Evolutionary conservation across 2,888 invertebrate species (phyloP), one percentile per base, ranked within the genome.

Genomic region (Caenorhabditis macrosperma): DNA sequence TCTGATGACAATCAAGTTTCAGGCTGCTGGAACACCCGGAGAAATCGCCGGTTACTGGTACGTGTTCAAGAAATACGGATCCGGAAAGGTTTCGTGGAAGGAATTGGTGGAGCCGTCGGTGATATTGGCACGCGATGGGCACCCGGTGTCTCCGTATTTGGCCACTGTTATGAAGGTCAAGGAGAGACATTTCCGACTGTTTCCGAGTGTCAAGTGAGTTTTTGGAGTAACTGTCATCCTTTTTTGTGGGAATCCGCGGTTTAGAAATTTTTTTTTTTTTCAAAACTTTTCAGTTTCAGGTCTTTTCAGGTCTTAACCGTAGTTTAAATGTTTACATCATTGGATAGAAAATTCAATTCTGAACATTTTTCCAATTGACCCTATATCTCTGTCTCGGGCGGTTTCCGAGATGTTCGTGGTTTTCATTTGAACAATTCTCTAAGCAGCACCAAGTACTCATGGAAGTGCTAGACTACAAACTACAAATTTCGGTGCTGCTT

Each of bases 11-110:
- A 33, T n/a, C n/a, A 33, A 9, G 5, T 44, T 44, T 17, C 17
- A 78, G 5, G 87, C 89, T 1, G 87, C 88, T 24, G 90, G 83
- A 2, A 83, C 85, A 15, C 90, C 90, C 0, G 90, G 90, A 7
- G 90, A 90, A 77, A 55, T 91, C 17, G 85, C 85, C 12, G 90
- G 90, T 0, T 90, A 89, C 54, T 88, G 88, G 87, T 77, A 86
- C 59, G 88, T 83, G 5, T 89, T 82, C 78, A 77, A 83, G 24
- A 78, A 85, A n/a, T 90, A 78, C 59, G 90, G 90, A 46, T 87
- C 87, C 33, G 89, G 90, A n/a, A 78, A 74, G 9, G 79, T 89
- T 7, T 30, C 71, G 7, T 89, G 89, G 89, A 74, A 66, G 15
- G 74, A 75, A 26, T 28, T 69, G 61, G 52, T 77, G 17, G 64